Evolutionary conservation across 2,888 invertebrate genomes (phyloP), one percentile per base, ranked within the genome.

Genomic region (Alsophila aescularia): DNA sequence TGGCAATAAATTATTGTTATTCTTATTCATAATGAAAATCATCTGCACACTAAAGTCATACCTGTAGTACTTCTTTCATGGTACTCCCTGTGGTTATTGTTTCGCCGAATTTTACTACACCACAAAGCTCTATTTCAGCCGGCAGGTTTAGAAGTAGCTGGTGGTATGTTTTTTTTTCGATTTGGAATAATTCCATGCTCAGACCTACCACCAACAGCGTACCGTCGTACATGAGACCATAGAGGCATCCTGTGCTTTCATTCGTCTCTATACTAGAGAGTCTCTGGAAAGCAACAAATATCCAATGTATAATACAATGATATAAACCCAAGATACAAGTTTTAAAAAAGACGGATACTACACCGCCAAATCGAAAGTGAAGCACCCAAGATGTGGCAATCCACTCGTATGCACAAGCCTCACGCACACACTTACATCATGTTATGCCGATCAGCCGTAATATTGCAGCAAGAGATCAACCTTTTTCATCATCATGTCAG

Each of bases 91-190:
- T 90, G 62, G 93, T 93, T 36, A 92, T 82, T 41, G 92, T 92
- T 66, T 94, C 93, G 14, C 93, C 93, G 61, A 95, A 93, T 70
- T 94, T 94, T 12, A 96, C 92, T 52, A 95, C 91, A 18, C 96
- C 96, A 77, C 96, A 96, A 43, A 96, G 87, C 83, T 96, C 96
- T 56, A 96, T 84, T 80, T 96, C 96, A 1, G 95, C 94, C 12
- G 96, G 96, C 71, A 96, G 93, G 70, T 94, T 94, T 18, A 95
- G 89, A 60, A 93, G 91, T 32, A 95, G 75, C 61, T 92, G 87
- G 34, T 84, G 87, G 61, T 92, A 88, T n/a, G 86, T 79, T 62
- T 87, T 87, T 73, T 91, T 85, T 75, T 91, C 87, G 85, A 90
- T 88, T 47, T 94, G 93, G 70, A 94, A 92, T 49, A 90, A 89